Conservation (phyloP, 2,888 invertebrate species). For the Cetonia aurata region DNA sequence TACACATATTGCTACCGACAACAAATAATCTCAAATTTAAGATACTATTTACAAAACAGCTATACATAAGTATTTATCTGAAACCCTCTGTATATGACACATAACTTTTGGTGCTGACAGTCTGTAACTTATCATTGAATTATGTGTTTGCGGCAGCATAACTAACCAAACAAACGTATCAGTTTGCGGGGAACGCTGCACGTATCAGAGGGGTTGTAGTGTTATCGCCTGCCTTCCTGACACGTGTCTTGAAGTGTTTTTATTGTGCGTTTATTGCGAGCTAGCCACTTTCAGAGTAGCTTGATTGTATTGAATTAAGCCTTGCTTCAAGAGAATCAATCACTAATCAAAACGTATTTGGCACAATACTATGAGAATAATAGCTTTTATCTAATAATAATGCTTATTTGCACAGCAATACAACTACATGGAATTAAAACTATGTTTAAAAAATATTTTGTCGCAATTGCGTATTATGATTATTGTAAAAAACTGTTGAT, state of each 20-base stretch:
- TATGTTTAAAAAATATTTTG: too few species aligned
- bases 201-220: conserved; percentile 45
- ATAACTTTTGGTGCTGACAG: conserved; percentile 47
- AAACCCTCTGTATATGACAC: conserved; percentile 46
- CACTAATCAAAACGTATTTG: neutral
- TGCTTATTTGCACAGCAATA: neutral
- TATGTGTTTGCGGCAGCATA: conserved; percentile 42
- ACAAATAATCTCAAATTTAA: too few species aligned
- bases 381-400: neutral
- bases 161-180: conserved; percentile 56
- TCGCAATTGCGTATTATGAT: too few species aligned
- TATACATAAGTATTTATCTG: too few species aligned
- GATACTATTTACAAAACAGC: too few species aligned
- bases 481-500: too few species aligned
- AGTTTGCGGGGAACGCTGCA: conserved; percentile 26
- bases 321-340: conserved; percentile 1
- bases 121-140: conserved; percentile 46
- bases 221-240: conserved; percentile 31
- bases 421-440: too few species aligned
- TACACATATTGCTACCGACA: too few species aligned
- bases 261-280: conserved; percentile 62
- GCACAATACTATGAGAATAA: too few species aligned
- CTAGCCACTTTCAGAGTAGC: conserved; percentile 61
- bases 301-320: conserved; percentile 62
- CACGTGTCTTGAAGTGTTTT: conserved; percentile 53